Conservation (phyloP, 2,113 vertebrate genomes). For the Haemorhous mexicanus region DNA sequence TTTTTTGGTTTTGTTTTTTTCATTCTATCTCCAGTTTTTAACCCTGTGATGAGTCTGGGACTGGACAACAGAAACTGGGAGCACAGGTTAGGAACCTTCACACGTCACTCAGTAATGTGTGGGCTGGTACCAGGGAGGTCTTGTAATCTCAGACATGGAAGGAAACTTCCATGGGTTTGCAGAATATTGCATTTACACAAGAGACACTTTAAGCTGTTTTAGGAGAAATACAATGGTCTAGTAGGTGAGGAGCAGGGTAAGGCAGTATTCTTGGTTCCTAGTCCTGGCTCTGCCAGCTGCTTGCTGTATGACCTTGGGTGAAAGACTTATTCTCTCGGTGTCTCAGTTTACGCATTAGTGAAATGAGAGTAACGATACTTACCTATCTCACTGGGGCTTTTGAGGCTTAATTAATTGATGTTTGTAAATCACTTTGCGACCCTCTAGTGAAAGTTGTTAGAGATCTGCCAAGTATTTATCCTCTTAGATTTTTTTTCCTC, state of each 20-base stretch:
- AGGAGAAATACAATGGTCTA: not conserved
- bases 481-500: not conserved
- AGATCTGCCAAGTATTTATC: conserved; percentile 56
- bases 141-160: not conserved
- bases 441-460: conserved; percentile 39
- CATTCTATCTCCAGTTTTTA: not conserved
- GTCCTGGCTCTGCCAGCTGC: conserved; percentile 26
- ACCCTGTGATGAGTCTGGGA: not conserved
- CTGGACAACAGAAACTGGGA: not conserved
- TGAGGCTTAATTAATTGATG: conserved; percentile 59
- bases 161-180: not conserved
- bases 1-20: too few species aligned
- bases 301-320: conserved; percentile 46
- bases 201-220: not conserved
- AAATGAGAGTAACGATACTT: conserved; percentile 62
- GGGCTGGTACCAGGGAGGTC: not conserved
- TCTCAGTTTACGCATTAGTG: conserved; percentile 54
- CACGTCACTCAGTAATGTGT: rapidly evolving
- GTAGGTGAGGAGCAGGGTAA: not conserved
- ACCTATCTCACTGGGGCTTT: conserved; percentile 30
- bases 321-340: conserved; percentile 15
- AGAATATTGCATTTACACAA: not conserved
- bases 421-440: conserved; percentile 57
- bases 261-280: not conserved
- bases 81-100: not conserved